phyloP scores from a whole-genome alignment of 2,113 vertebrate species.

The Procavia capensis region DNA sequence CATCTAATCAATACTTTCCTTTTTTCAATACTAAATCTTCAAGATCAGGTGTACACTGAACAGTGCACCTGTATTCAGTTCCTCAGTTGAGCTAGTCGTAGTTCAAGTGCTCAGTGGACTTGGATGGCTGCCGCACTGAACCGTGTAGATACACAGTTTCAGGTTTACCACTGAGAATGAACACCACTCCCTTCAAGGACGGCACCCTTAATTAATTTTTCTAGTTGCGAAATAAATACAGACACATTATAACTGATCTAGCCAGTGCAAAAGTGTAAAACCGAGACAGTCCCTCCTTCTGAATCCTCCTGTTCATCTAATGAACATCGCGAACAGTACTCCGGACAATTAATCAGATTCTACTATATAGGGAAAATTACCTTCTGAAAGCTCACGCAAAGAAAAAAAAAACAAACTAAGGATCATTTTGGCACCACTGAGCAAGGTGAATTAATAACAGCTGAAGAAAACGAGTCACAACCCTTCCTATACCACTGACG shows the following conservation, averaged over 20 bases:
- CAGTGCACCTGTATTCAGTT: no score
- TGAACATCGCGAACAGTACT: neutral
- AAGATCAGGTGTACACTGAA: neutral
- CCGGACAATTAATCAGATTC: neutral
- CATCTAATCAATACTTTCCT: neutral
- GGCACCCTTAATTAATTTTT: neutral
- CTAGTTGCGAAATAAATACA: neutral
- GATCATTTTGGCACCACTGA: neutral
- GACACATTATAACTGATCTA: neutral
- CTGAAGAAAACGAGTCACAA: neutral
- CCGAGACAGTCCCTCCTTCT: neutral
- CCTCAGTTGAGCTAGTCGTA: neutral
- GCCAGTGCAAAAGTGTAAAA: neutral
- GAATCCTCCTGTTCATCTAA: neutral
- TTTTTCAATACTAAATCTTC: neutral
- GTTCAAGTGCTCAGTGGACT: neutral
- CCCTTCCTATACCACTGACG: neutral
- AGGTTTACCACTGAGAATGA: neutral
- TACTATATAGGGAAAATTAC: neutral
- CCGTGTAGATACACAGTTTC: no score
- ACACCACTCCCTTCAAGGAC: neutral
- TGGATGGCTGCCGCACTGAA: rapidly evolving
- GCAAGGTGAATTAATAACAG: neutral
- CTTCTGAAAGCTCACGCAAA: neutral
- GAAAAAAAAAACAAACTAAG: conserved; percentile 12